Conservation (phyloP, 1,140 invertebrate genomes). For the Trichonephila clavata region DNA sequence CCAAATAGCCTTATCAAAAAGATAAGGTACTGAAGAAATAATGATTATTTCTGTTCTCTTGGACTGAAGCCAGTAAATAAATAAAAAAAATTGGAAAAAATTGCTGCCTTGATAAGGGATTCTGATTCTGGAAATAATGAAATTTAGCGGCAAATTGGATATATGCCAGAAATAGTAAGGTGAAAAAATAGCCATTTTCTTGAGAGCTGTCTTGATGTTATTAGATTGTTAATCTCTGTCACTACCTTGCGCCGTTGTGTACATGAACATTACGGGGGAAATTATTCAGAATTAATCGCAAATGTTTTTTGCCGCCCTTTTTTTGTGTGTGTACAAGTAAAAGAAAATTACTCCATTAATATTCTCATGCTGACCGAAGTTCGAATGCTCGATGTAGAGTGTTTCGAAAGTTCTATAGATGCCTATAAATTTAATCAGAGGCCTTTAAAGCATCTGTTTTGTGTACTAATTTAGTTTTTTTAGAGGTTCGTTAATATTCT, state of each 20-base stretch:
- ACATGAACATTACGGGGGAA: neutral
- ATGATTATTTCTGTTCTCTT: slow-evolving; percentile 46
- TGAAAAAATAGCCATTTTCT: neutral
- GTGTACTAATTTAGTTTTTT: no score
- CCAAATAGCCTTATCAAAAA: slow-evolving; percentile 6
- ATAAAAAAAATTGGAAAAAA: neutral
- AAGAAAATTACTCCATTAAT: no score
- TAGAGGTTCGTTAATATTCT: no score
- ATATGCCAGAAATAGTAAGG: slow-evolving; percentile 26
- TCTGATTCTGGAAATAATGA: slow-evolving; percentile 35
- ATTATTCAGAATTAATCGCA: slow-evolving; percentile 4
- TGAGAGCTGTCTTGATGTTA: neutral
- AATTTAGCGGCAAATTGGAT: slow-evolving; percentile 31
- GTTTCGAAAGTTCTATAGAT: no score
- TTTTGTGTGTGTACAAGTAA: no score
- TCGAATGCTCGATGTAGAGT: no score
- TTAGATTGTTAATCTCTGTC: neutral
- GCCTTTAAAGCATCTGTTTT: no score
- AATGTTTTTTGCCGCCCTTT: neutral
- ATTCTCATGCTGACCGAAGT: no score
- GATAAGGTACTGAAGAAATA: slow-evolving; percentile 38
- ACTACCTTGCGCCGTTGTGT: neutral
- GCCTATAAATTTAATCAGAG: no score
- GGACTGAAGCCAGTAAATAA: slow-evolving; percentile 52
- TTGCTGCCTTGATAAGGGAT: slow-evolving; percentile 17